A percentile compares a stretch with the other conserved stretches of the same genome.
These are phyloP conservation scores for Macroteleia sp. DNA, from an alignment of 2,888 invertebrate species.

Conservation along the genomic window DNA sequence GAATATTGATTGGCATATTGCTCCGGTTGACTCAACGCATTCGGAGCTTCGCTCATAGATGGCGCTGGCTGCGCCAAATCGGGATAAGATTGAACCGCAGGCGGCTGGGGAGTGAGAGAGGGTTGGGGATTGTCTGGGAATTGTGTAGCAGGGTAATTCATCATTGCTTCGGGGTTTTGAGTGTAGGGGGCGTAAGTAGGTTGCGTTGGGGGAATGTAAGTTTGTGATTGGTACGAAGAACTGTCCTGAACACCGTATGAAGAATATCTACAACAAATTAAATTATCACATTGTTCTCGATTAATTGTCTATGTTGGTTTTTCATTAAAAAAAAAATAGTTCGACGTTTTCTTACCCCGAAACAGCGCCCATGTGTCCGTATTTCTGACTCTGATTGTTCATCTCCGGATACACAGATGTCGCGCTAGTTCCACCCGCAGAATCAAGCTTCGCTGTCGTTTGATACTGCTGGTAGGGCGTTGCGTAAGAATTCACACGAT, in stretches of 20 bases:
- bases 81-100: neutral
- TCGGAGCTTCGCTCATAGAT: conserved; percentile 7
- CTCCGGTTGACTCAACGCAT: conserved; percentile 1
- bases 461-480: conserved; percentile 36
- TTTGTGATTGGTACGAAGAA: conserved; percentile 38
- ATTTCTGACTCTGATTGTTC: conserved; percentile 26
- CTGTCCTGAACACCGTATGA: conserved; percentile 42
- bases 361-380: conserved; percentile 27
- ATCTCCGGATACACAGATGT: conserved; percentile 41
- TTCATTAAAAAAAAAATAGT: no score
- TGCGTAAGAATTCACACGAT: conserved; percentile 22
- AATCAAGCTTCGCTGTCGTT: conserved; percentile 4
- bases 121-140: conserved; percentile 3
- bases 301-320: no score
- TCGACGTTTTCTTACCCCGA: conserved; percentile 18
- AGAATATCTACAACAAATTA: conserved; percentile 23
- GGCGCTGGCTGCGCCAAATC: conserved; percentile 6
- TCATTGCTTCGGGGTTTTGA: conserved; percentile 20
- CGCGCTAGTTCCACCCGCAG: conserved; percentile 4
- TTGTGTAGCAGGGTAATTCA: conserved; percentile 7
- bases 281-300: no score
- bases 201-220: conserved; percentile 37
- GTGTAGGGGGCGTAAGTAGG: conserved; percentile 19
- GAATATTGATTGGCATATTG: conserved; percentile 68
- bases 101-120: neutral